Base-by-base conservation (phyloP, 2,888 invertebrate species). In the Tridacna crocea region DNA sequence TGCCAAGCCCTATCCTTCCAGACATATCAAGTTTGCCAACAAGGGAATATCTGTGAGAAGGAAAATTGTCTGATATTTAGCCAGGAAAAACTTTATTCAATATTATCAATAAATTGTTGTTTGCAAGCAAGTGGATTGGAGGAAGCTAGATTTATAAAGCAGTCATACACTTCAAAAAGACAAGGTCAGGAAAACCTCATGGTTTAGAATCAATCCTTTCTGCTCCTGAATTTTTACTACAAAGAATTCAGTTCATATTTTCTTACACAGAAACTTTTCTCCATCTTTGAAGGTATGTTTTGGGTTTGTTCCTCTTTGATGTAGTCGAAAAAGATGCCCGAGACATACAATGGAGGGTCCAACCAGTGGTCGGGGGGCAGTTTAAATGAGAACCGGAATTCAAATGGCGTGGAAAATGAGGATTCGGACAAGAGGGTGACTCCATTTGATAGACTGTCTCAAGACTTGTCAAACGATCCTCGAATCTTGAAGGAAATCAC, bases 401-500 rank as follows among this genome's bases (percentile, higher is more conserved):
- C 81, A 22, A 79, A 77, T 61, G 63, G 78, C 27, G 60, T 80
- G 3, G 84, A 80, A 19, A 77, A 83, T 47, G 83, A 83, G 26
- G 78, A 68, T 0, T 60, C n/a, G n/a, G 87, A 89, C 26, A 80
- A 80, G 13, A 83, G 85, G 68, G 66, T 91, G 61, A 92, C 93
- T 10, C 89, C 93, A 0, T 94, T 88, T 76, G 93, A 94, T 73
- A 83, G 92, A 19, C 88, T 94, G 51, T 91, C 93, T 0, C 83
- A 89, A 48, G 93, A 93, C 80, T 88, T 94, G 46, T 87, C 88
- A 12, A 92, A 92, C 77, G 93, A 94, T 85, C 92, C 92, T n/a
- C 89, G 90, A 79, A 91, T 90, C 93, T 94, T 95, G 84, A 95
- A 95, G 88, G 96, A 96, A 89, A 95, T 97, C 77, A 96, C 96